Percentiles rank a stretch among this genome's conserved stretches.
Evolutionary conservation across 2,797 vertebrate genomes (phyloP).

Genomic region (Fratercula arctica): DNA sequence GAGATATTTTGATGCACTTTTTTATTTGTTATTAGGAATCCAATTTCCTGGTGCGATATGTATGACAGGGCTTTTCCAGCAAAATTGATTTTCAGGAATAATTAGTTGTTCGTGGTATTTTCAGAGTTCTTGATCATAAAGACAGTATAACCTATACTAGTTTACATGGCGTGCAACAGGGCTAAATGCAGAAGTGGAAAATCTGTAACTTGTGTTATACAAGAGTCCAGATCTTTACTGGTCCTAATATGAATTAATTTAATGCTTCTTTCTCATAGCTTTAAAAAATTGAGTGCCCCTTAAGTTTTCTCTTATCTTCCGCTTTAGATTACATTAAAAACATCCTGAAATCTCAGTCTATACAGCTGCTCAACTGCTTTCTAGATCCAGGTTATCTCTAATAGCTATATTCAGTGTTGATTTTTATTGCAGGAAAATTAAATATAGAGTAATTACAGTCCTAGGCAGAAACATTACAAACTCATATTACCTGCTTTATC

Average conservation of each 20-base stretch:
- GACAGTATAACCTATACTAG: not conserved
- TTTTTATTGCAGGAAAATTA: not conserved
- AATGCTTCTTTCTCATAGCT: not conserved
- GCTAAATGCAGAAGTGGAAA: not conserved
- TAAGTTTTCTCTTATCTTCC: not conserved
- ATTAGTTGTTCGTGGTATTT: not conserved
- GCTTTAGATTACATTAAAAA: not conserved
- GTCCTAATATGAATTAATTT: not conserved
- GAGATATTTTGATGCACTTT: not conserved
- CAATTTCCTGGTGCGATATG: not conserved
- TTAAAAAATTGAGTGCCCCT: not conserved
- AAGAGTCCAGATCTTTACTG: not conserved
- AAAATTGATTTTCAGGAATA: not conserved
- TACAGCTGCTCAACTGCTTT: not conserved
- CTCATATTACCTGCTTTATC: not conserved
- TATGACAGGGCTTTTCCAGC: not conserved
- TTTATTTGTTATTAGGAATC: not conserved
- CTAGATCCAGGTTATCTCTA: not conserved
- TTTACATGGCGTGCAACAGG: not conserved
- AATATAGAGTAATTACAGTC: not conserved
- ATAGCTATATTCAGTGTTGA: not conserved
- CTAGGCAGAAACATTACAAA: not conserved
- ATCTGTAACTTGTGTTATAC: not conserved
- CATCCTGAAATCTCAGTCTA: not conserved
- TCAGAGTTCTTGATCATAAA: not conserved